Evolutionary conservation across 2,113 vertebrate genomes (phyloP).

Genomic region (Malurus melanocephalus): DNA sequence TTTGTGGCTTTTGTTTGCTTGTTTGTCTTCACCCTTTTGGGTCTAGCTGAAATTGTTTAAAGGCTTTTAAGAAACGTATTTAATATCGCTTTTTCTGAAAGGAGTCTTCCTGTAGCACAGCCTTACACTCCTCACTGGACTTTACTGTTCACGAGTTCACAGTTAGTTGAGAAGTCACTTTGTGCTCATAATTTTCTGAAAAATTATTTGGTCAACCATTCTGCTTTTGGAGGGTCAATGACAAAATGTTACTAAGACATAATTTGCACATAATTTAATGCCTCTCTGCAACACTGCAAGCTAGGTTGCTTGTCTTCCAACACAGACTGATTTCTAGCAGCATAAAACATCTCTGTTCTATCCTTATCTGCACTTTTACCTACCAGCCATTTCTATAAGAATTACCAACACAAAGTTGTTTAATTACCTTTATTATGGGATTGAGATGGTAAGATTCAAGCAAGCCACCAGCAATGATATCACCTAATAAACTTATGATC

Average conservation of each 20-base stretch:
- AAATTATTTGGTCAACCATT: background rate
- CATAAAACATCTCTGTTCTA: background rate
- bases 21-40: background rate
- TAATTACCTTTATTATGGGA: background rate
- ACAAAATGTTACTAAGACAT: background rate
- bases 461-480: background rate
- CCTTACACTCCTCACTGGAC: background rate
- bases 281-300: background rate
- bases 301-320: background rate
- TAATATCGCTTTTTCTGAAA: background rate
- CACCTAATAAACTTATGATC: background rate
- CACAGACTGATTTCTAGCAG: background rate
- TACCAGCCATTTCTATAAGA: background rate
- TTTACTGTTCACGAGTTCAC: background rate
- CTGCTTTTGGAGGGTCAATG: background rate
- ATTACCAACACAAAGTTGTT: background rate
- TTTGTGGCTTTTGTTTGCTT: background rate
- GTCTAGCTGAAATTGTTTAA: background rate
- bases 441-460: background rate
- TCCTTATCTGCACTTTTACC: background rate
- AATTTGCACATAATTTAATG: background rate
- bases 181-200: background rate
- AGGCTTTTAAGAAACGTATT: background rate
- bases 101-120: background rate
- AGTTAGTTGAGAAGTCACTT: background rate